Evolutionary conservation across 2,888 invertebrate genomes (phyloP).

Genomic region (Branchipolynoe longqiensis): DNA sequence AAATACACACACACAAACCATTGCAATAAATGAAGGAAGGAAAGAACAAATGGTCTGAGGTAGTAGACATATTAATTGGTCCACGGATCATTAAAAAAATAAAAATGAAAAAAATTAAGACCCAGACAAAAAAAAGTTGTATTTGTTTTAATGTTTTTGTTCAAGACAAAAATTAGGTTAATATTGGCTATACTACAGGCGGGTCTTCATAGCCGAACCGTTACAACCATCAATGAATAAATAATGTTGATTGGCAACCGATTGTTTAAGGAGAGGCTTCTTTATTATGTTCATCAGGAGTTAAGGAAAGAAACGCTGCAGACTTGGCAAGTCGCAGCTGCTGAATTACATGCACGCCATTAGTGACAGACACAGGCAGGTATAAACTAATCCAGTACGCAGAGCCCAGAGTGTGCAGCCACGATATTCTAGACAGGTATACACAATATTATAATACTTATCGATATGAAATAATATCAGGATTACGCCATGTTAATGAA

Average conservation of each 20-base stretch:
- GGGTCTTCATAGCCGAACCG: no score
- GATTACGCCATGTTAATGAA: conserved; percentile 19
- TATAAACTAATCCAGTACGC: neutral
- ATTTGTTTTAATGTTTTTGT: no score
- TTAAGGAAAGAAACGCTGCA: neutral
- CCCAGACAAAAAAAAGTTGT: no score
- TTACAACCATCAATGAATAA: neutral
- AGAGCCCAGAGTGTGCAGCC: neutral
- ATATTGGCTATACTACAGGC: no score
- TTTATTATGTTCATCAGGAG: neutral
- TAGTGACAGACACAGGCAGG: conserved; percentile 31
- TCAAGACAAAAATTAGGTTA: no score
- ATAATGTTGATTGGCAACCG: neutral
- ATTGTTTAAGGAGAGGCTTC: neutral
- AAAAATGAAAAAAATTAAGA: no score
- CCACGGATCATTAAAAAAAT: no score
- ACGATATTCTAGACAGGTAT: conserved; percentile 29
- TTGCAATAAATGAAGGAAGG: no score
- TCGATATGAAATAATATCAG: conserved; percentile 44
- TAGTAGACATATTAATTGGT: no score
- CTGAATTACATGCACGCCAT: no score
- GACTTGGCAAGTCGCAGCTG: neutral
- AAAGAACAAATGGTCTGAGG: no score
- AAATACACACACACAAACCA: no score
- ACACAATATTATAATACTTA: conserved; percentile 15